Base-by-base conservation (phyloP, 2,113 vertebrate species). In the Thalassarche chlororhynchos region DNA sequence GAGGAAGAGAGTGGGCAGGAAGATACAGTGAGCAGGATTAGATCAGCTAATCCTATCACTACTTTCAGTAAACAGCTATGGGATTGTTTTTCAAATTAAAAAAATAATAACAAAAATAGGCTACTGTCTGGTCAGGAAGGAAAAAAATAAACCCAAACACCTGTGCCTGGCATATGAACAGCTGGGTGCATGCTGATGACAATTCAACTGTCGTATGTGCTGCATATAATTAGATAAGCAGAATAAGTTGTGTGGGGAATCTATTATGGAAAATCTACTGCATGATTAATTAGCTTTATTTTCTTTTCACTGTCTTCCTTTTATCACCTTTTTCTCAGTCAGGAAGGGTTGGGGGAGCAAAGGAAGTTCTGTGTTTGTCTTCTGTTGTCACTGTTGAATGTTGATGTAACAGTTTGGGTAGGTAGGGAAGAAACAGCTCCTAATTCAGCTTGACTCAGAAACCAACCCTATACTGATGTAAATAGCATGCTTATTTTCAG, bases 1-100 rank as follows among this genome's bases (percentile, higher is more conserved):
- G 92, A 88, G 70, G 42, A 84, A 84, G 38, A 84, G n/a, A 79
- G 62, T 86, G 64, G 79, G 40, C 54, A 93, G 84, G 52, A 91
- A 92, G 74, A 49, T 42, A 71, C 14, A 24, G n/a, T 46, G 42
- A 94, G 32, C 32, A 82, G n/a, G 54, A 80, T 46, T 77, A 89
- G 21, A 40, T 81, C 68, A 81, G 25, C 11, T 74, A 84, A 84
- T 95, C 68, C 55, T 86, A 65, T 24, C 12, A 23, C 15, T 80
- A 44, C 34, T 70, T 90, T 76, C 40, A 61, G 49, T 88, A 69
- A 83, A 74, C 18, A 65, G 26, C 10, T 80, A 29, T 16, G 76
- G 24, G 17, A 28, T 23, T 69, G 5, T 34, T 62, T 76, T 74
- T 64, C 7, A 42, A 68, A 89, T 52, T 34, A 29, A 58, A 80